Evolutionary conservation across 92 coral and sea anemone genomes (phyloP), one percentile per base, ranked within the genome.

Genomic region (Porites divaricata): DNA sequence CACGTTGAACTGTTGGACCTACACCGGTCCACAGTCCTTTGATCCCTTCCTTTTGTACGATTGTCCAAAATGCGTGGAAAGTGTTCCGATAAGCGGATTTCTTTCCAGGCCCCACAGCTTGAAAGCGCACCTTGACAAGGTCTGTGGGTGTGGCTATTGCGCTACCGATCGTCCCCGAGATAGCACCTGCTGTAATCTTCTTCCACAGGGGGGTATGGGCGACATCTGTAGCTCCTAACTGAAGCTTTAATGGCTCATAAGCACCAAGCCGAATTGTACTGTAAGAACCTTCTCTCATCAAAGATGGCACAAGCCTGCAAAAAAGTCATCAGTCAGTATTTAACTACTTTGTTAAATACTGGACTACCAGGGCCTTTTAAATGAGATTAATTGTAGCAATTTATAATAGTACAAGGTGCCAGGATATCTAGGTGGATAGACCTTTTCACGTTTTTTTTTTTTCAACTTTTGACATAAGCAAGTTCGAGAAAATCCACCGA

Each of bases 251-350:
- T 9, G 98, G 98, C 80, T 96, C 98, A 85, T 96, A 96, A 9
- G 98, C 98, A 12, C 98, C 98, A 54, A 96, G 91, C 8, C 98
- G 94, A 63, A 96, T 96, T 19, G 98, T 96, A 58, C 98, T 96
- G 88, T 96, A 96, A 0, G 98, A 96, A 1, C 96, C 92, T 77
- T 96, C 98, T 62, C 98, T 85, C 81, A 96, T 56, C 59, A 96
- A 56, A 35, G 98, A 96, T 19, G 98, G 95, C 52, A 83, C 61
- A n/a, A 96, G 87, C 64, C 98, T 96, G 63, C 16, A 79, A 65
- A 69, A 20, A n/a, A 80, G 61, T 67, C 52, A 20, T 52, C 2
- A 51, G 45, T 0, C 45, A 35, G 35, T 26, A 26, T 26, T 35
- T 35, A 35, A 35, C 45, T 4, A 35, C 45, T 35, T 35, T 4